Conservation (phyloP, 2,797 vertebrate genomes). For the Falco novaeseelandiae region DNA sequence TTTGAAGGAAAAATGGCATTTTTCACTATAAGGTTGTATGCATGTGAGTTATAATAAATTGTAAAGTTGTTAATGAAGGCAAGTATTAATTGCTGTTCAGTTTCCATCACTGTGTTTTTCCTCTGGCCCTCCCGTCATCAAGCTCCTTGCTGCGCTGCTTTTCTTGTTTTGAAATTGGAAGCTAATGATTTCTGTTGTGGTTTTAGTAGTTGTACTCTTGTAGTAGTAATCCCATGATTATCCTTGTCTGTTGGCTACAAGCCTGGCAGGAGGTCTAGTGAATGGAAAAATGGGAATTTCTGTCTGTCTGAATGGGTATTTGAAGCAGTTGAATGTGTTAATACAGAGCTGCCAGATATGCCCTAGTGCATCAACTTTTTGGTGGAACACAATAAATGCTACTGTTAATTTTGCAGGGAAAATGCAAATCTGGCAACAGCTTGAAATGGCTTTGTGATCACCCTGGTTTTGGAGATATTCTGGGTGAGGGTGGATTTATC, state of each 20-base stretch:
- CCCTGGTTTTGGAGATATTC: neutral
- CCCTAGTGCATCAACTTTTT: neutral
- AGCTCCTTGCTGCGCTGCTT: constrained; percentile 16
- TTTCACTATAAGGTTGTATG: neutral
- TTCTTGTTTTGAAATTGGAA: constrained; percentile 38
- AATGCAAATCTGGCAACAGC: neutral
- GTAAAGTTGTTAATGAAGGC: neutral
- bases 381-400: constrained; percentile 6
- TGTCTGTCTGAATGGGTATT: constrained; percentile 13
- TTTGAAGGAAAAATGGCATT: neutral
- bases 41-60: neutral
- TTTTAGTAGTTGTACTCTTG: constrained; percentile 36
- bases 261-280: constrained; percentile 42
- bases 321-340: constrained; percentile 33
- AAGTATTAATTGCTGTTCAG: neutral
- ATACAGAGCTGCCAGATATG: constrained; percentile 35
- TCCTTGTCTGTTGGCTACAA: constrained; percentile 47
- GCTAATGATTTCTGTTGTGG: constrained; percentile 55
- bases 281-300: constrained; percentile 50
- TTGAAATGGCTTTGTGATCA: neutral
- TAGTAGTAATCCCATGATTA: constrained; percentile 64
- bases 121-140: neutral
- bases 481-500: neutral
- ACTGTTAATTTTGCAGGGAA: constrained; percentile 2
- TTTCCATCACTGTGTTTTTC: neutral